Conservation (phyloP, 2,888 invertebrate species). For the Yponomeuta malinellus region DNA sequence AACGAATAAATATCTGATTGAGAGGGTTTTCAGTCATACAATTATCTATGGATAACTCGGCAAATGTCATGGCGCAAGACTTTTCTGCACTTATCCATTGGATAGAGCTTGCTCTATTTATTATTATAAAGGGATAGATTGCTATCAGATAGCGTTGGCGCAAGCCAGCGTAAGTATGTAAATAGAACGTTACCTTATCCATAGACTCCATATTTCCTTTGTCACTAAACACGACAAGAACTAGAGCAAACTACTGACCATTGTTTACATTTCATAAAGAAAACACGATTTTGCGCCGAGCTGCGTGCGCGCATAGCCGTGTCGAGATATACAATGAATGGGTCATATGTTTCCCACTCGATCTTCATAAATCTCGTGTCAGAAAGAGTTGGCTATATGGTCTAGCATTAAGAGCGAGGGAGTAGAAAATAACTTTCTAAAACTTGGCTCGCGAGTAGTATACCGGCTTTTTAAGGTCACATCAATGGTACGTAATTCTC, state of each 20-base stretch:
- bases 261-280: neutral
- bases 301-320: neutral
- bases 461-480: slow-evolving; percentile 60
- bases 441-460: slow-evolving; percentile 38
- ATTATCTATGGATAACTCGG: too few species aligned
- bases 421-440: slow-evolving; percentile 59
- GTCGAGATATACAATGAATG: neutral
- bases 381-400: neutral
- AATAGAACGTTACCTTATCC: neutral
- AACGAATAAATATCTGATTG: too few species aligned
- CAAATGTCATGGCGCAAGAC: too few species aligned
- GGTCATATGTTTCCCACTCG: neutral
- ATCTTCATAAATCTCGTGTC: neutral
- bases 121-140: too few species aligned
- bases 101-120: too few species aligned
- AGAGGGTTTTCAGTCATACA: too few species aligned
- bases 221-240: neutral
- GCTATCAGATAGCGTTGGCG: too few species aligned
- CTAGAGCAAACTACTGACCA: neutral
- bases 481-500: slow-evolving; percentile 29
- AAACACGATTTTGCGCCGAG: neutral
- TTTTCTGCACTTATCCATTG: too few species aligned
- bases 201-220: neutral
- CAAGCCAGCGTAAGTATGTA: neutral
- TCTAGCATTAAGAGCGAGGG: slow-evolving; percentile 28